A percentile compares a stretch with the other conserved stretches of the same genome.
These are phyloP conservation scores for Scatophagus argus DNA, from an alignment of 2,113 vertebrate genomes.

Conservation along the genomic window DNA sequence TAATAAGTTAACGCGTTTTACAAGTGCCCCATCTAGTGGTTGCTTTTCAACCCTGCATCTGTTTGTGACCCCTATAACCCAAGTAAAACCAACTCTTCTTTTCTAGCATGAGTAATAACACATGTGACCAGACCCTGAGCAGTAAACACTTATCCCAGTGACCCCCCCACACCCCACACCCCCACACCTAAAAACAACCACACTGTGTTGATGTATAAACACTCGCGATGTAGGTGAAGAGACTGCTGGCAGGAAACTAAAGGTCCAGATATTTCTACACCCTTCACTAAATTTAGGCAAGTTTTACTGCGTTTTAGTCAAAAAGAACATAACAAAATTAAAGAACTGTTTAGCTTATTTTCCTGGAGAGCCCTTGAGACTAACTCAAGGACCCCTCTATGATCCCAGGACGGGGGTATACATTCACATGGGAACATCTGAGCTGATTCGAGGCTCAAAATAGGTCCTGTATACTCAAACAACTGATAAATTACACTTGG, in stretches of 20 bases:
- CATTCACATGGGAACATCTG: neutral
- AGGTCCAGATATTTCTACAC: neutral
- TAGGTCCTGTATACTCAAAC: neutral
- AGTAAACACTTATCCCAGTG: neutral
- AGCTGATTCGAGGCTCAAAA: neutral
- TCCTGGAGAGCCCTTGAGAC: neutral
- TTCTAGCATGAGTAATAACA: neutral
- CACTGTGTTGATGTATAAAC: neutral
- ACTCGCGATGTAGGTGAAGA: neutral
- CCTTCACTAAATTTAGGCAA: neutral
- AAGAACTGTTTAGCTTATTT: neutral
- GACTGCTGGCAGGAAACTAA: neutral
- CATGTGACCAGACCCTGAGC: neutral
- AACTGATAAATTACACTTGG: neutral
- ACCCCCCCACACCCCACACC: no score
- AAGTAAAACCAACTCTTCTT: neutral
- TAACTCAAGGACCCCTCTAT: neutral
- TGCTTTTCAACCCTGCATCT: neutral
- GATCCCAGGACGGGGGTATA: neutral
- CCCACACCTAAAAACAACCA: neutral
- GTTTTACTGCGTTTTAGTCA: neutral
- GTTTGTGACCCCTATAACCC: neutral
- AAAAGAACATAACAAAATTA: neutral
- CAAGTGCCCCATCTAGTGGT: conserved; percentile 62
- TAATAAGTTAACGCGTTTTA: no score